Evolutionary conservation across 2,888 invertebrate species (phyloP).

Genomic region (Stenodema calcarata): DNA sequence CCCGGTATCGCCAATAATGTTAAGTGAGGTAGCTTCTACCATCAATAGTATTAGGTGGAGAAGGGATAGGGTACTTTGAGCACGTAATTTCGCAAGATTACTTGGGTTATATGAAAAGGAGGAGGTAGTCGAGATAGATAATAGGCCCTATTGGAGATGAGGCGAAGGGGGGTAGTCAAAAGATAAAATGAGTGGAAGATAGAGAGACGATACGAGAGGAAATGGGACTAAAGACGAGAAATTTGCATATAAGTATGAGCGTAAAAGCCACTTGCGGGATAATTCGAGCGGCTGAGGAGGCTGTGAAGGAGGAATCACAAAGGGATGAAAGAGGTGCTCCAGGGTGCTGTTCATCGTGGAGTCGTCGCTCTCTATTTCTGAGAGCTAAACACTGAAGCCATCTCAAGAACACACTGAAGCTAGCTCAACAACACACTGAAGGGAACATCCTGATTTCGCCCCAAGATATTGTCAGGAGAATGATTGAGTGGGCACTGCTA

Average conservation of each 20-base stretch:
- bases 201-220: not conserved
- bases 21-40: not conserved
- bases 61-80: not conserved
- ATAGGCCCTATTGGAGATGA: not conserved
- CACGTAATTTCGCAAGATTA: not conserved
- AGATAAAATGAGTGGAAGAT: not conserved
- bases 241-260: slow-evolving; percentile 39
- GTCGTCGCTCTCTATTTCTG: not conserved
- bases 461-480: not conserved
- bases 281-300: slow-evolving; percentile 20
- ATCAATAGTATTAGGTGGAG: not conserved
- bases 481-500: not conserved
- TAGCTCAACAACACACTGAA: not conserved
- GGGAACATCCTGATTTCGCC: not conserved
- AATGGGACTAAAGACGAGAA: not conserved
- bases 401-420: not conserved
- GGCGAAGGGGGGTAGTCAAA: not conserved
- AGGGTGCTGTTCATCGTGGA: not conserved
- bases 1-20: not conserved
- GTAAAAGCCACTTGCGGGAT: slow-evolving; percentile 33
- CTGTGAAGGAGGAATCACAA: slow-evolving; percentile 26
- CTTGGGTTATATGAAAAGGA: not conserved
- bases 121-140: too few species aligned
- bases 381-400: not conserved
- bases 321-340: slow-evolving; percentile 18